Evolutionary conservation across 2,797 vertebrate genomes (phyloP), one percentile per base, ranked within the genome.

Genomic region (Peromyscus aztecus): DNA sequence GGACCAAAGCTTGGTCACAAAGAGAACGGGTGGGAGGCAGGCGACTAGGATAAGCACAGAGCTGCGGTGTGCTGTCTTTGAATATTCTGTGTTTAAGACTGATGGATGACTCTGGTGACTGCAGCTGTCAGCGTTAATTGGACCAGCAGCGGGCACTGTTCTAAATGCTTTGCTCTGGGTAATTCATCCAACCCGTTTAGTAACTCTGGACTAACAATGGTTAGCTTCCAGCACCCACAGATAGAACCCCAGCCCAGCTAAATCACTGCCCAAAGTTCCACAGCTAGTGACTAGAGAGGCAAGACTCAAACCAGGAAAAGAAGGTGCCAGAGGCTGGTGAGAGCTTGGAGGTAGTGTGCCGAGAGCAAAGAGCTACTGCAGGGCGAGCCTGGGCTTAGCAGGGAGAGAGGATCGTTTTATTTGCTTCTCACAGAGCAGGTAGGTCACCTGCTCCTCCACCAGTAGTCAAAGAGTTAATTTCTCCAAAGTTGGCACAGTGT

Each of bases 331-430:
- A 24, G 71, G 21, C 29, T 21, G 37, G 17, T 23, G 43, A 71
- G 13, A 23, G 13, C 52, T 77, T 52, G 52, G 65, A 71, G 40
- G 13, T 59, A 9, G n/a, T n/a, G 55, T 40, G 29, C 67, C 31
- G 40, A 90, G 14, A 67, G 46, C 84, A 11, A 37, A 78, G 94
- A 57, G 12, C 34, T 80, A 16, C n/a, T 4, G 2, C 34, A n/a
- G 23, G 4, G 3, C 6, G 11, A 67, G n/a, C 27, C 27, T 24
- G 52, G 57, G 65, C 13, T 29, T n/a, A 24, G 24, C 34, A 1
- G 34, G 11, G n/a, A 46, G 9, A 3, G 2, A 14, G 10, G 9
- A 34, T 34, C 59, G 0, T 52, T 67, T 43, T 46, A 0, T 43
- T 67, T 23, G n/a, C 40, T 75, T 13, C 65, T 73, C 65, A 19